phyloP scores from a whole-genome alignment of 2,888 invertebrate species.

The Orthosia gracilis region DNA sequence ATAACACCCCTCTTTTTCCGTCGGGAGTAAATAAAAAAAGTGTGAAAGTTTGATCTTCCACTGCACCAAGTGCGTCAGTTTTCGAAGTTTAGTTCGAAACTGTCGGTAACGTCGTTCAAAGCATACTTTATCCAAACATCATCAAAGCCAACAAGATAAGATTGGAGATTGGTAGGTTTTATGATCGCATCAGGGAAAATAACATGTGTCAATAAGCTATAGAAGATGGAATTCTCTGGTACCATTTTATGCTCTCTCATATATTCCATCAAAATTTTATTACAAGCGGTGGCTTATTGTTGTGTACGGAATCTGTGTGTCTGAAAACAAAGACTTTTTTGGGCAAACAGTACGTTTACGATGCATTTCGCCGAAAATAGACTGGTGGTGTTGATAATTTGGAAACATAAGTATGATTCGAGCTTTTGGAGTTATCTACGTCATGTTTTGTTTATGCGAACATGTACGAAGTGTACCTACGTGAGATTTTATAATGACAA shows the following conservation, averaged over 20 bases:
- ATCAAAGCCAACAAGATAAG: constrained; percentile 77
- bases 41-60: constrained; percentile 12
- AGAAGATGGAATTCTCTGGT: constrained; percentile 78
- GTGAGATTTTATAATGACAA: background rate
- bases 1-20: no score
- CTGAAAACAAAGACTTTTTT: constrained; percentile 52
- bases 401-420: constrained; percentile 10
- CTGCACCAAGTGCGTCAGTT: constrained; percentile 18
- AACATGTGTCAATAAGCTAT: constrained; percentile 84
- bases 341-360: constrained; percentile 53
- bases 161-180: constrained; percentile 83
- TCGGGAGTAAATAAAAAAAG: background rate
- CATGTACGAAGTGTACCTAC: background rate
- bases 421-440: background rate
- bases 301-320: constrained; percentile 53
- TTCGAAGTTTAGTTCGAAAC: constrained; percentile 26
- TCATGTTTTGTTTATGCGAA: background rate
- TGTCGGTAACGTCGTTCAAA: constrained; percentile 48
- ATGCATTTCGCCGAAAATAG: constrained; percentile 38
- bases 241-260: constrained; percentile 76
- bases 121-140: constrained; percentile 79
- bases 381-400: constrained; percentile 19
- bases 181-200: constrained; percentile 82
- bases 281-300: constrained; percentile 70
- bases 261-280: constrained; percentile 82